Evolutionary conservation across 2,113 vertebrate genomes (phyloP).

Genomic region (Thermophis baileyi): DNA sequence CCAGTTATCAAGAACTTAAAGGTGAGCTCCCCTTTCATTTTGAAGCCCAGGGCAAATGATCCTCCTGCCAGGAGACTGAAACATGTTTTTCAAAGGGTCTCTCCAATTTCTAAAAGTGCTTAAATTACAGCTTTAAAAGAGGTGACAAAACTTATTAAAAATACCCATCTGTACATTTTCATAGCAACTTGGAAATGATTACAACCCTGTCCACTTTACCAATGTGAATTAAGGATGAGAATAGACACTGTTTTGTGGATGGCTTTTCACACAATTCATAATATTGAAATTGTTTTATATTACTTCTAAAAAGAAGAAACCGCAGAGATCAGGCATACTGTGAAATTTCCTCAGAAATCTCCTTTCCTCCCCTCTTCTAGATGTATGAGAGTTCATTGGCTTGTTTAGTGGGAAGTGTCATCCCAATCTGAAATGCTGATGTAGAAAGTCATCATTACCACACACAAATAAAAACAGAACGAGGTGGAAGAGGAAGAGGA

Average conservation of each 20-base stretch:
- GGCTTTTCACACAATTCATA: background rate
- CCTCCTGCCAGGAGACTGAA: background rate
- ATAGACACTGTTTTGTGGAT: background rate
- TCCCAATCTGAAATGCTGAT: background rate
- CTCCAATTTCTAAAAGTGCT: background rate
- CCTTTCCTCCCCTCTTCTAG: background rate
- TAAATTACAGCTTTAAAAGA: conserved; percentile 21
- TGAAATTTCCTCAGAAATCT: background rate
- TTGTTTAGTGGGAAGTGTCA: background rate
- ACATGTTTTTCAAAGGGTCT: background rate
- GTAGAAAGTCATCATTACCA: background rate
- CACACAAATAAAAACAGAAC: background rate
- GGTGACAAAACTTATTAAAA: background rate
- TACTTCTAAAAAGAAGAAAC: background rate
- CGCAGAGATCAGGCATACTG: background rate
- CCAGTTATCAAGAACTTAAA: background rate
- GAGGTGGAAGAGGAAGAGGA: background rate
- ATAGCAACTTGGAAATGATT: conserved; percentile 1
- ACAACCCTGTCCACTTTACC: background rate
- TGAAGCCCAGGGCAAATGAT: background rate
- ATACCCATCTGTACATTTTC: background rate
- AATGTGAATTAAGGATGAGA: background rate
- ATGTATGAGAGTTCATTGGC: background rate
- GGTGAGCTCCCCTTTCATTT: background rate
- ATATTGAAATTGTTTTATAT: background rate